Base-by-base conservation (phyloP, 2,113 vertebrate species). In the Saccopteryx leptura region DNA sequence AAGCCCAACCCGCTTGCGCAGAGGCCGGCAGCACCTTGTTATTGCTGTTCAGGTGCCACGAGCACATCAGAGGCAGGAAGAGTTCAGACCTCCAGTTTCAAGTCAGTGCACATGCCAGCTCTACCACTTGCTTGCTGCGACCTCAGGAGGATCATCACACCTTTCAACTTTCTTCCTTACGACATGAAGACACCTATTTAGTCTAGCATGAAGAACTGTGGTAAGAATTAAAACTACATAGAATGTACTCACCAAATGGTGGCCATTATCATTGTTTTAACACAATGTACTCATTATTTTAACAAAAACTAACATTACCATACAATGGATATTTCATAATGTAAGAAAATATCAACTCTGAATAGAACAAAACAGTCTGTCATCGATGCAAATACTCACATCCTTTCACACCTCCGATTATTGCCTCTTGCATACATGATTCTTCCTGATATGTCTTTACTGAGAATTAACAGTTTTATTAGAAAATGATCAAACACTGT, bases 291-390 rank as follows among this genome's bases (percentile, higher is more conserved):
- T 95, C 46, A 75, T 23, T 75, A 61, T 12, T 66, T 54, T 74
- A 66, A 48, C 79, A 80, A 89, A 39, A 93, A 90, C 15, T 90
- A 85, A 89, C 85, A 68, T 90, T 76, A 79, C 18, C 26, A 69
- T 21, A 86, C 24, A 90, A 2, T 68, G 7, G 3, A 31, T 3
- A 39, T 63, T 52, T 56, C 9, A 54, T 63, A 90, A 82, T 23
- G 9, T 21, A 81, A 87, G 26, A 61, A 91, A 91, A 94, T 28
- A 28, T 60, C 65, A 72, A 74, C 9, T 66, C 0, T 79, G 21
- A 75, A 66, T 74, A 58, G 24, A 81, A 75, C 65, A 31, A 88
- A 92, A 75, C 5, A 88, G 31, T 9, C 65, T 33, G 24, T 76
- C 68, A 82, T 6, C 79, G 79, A 74, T 46, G 68, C 24, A 90